A percentile compares a stretch with the other conserved stretches of the same genome.
Conservation (phyloP, 2,113 vertebrate species). For the Gymnarchus niloticus region DNA sequence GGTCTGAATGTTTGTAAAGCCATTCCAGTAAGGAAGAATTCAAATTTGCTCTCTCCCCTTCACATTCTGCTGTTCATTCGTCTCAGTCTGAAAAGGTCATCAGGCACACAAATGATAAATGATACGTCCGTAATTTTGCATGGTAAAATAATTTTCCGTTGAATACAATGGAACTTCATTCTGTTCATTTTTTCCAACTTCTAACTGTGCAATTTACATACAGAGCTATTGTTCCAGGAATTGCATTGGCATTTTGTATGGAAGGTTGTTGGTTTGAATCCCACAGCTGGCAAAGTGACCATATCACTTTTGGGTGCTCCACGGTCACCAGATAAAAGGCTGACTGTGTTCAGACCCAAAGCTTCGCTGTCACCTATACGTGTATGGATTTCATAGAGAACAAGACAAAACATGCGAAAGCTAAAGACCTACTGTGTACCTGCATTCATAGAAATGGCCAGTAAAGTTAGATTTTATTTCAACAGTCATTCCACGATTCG, state of each 20-base stretch:
- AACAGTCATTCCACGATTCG: conserved; percentile 1
- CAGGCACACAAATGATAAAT: background rate
- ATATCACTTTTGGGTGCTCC: too few species aligned
- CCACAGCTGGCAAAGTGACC: too few species aligned
- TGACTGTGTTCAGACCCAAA: too few species aligned
- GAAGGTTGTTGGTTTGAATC: too few species aligned
- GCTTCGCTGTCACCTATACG: too few species aligned
- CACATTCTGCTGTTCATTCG: background rate
- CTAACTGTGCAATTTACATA: background rate
- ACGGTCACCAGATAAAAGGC: too few species aligned
- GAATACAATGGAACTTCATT: background rate
- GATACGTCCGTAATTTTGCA: background rate
- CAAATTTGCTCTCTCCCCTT: background rate
- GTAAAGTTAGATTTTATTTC: too few species aligned
- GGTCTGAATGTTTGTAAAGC: background rate
- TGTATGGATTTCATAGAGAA: too few species aligned
- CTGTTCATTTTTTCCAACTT: background rate
- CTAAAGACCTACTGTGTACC: too few species aligned
- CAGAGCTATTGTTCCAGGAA: background rate
- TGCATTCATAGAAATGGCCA: too few species aligned
- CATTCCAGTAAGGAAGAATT: background rate
- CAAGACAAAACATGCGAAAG: too few species aligned
- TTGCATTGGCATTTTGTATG: background rate
- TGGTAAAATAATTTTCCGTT: background rate
- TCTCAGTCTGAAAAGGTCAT: background rate